phyloP scores from a whole-genome alignment of 1,140 invertebrate species.

The Oedothorax gibbosus region DNA sequence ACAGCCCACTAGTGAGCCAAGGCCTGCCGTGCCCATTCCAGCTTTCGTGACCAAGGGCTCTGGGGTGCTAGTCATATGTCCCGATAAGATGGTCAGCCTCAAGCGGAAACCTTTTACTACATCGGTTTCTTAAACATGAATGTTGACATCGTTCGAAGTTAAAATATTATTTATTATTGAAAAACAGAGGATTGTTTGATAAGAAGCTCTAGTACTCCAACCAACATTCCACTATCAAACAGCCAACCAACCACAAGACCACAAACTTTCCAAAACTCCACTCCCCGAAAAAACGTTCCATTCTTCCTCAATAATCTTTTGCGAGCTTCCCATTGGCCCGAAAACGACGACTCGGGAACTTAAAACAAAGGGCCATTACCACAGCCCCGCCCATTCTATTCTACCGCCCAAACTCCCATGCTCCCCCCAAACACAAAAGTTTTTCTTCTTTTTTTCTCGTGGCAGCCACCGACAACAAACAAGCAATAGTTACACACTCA shows the following conservation, averaged over 20 bases:
- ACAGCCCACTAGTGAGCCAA: too few relatives aligned
- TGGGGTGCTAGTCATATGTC: too few relatives aligned
- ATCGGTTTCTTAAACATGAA: too few relatives aligned
- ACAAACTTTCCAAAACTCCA: background rate
- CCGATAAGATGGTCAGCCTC: too few relatives aligned
- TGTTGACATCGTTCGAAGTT: too few relatives aligned
- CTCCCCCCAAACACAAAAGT: background rate
- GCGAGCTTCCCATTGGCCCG: constrained; percentile 18
- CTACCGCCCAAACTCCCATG: background rate
- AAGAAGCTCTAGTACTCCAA: too few relatives aligned
- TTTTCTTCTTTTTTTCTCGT: background rate
- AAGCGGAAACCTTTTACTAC: too few relatives aligned
- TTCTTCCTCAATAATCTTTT: background rate
- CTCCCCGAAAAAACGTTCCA: background rate
- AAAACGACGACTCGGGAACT: constrained; percentile 41
- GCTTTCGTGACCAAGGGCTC: too few relatives aligned
- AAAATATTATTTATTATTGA: too few relatives aligned
- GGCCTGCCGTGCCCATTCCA: too few relatives aligned
- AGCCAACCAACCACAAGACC: background rate
- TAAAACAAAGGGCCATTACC: constrained; percentile 59
- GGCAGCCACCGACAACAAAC: background rate
- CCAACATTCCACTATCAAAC: too few relatives aligned
- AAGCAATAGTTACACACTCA: background rate
- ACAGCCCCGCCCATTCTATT: constrained; percentile 23
- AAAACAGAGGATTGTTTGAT: too few relatives aligned